Evolutionary conservation across 2,888 invertebrate genomes (phyloP).

Genomic region (Amphipoea oculea): DNA sequence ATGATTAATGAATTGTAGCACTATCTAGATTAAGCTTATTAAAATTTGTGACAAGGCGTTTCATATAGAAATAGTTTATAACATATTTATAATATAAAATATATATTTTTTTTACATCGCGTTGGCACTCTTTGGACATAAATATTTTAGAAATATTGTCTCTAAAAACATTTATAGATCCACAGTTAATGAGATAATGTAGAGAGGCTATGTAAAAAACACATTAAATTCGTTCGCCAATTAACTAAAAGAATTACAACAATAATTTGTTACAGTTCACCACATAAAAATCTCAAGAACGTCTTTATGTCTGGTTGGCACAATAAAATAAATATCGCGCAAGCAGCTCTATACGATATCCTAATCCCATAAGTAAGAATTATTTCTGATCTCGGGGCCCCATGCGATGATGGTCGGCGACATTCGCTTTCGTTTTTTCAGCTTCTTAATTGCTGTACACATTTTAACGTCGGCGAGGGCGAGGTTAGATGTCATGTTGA

Average conservation of each 20-base stretch:
- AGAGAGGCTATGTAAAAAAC: neutral
- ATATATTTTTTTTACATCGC: neutral
- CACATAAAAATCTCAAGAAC: constrained; percentile 15
- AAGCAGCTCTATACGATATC: constrained; percentile 74
- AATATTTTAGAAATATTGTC: too few relatives aligned
- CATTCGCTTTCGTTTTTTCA: constrained; percentile 83
- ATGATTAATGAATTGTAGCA: constrained; percentile 54
- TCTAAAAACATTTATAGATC: neutral
- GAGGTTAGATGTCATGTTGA: constrained; percentile 61
- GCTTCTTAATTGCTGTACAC: constrained; percentile 84
- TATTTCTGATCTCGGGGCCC: constrained; percentile 82
- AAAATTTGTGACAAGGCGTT: constrained; percentile 29
- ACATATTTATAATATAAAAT: neutral
- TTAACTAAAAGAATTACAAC: constrained; percentile 17
- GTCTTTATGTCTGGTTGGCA: neutral
- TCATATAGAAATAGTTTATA: constrained; percentile 29
- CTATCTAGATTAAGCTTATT: constrained; percentile 47
- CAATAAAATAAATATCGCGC: constrained; percentile 35
- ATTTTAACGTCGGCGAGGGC: constrained; percentile 68
- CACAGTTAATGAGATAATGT: neutral
- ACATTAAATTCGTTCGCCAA: neutral
- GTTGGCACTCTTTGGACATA: neutral
- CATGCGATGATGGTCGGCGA: constrained; percentile 83
- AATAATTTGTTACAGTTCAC: constrained; percentile 8
- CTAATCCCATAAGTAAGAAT: constrained; percentile 66